Evolutionary conservation across 2,888 invertebrate genomes (phyloP).

Genomic region (Coenonympha arcania): DNA sequence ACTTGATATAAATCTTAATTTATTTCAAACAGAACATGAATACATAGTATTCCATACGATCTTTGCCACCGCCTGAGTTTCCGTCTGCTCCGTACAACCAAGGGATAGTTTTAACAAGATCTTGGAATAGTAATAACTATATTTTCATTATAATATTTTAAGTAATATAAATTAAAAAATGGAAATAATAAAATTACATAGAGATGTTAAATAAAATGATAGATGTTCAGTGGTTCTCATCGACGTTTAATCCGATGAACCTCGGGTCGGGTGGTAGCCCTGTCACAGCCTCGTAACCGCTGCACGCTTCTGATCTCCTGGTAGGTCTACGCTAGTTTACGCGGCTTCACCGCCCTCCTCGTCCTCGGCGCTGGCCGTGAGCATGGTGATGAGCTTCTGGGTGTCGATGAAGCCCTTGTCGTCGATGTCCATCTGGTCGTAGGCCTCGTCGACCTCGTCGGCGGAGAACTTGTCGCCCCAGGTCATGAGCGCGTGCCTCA

Average conservation of each 20-base stretch:
- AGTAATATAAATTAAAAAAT: slow-evolving; percentile 67
- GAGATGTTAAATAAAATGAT: slow-evolving; percentile 51
- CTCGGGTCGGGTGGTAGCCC: slow-evolving; percentile 43
- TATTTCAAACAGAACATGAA: slow-evolving; percentile 60
- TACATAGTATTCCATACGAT: slow-evolving; percentile 58
- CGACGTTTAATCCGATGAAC: slow-evolving; percentile 52
- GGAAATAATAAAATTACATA: slow-evolving; percentile 71
- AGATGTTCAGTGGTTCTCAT: slow-evolving; percentile 58
- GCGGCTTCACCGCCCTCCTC: slow-evolving; percentile 78
- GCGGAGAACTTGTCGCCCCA: slow-evolving; percentile 94
- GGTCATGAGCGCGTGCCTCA: slow-evolving; percentile 92
- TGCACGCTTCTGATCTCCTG: slow-evolving; percentile 25
- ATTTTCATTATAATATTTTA: slow-evolving; percentile 59
- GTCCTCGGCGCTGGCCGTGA: slow-evolving; percentile 89
- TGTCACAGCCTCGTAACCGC: slow-evolving; percentile 33
- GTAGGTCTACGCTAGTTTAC: slow-evolving; percentile 39
- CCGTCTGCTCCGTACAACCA: slow-evolving; percentile 24
- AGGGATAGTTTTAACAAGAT: slow-evolving; percentile 53
- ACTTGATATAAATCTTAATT: slow-evolving; percentile 57
- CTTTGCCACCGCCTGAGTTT: slow-evolving; percentile 20
- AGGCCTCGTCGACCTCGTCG: slow-evolving; percentile 92
- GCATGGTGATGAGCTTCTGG: slow-evolving; percentile 87
- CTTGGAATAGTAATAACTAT: slow-evolving; percentile 68
- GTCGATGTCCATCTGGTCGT: slow-evolving; percentile 94
- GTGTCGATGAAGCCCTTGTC: slow-evolving; percentile 93